These are phyloP conservation scores for Flexamia atlantica DNA, from an alignment of 2,888 invertebrate species.

Conservation along the genomic window DNA sequence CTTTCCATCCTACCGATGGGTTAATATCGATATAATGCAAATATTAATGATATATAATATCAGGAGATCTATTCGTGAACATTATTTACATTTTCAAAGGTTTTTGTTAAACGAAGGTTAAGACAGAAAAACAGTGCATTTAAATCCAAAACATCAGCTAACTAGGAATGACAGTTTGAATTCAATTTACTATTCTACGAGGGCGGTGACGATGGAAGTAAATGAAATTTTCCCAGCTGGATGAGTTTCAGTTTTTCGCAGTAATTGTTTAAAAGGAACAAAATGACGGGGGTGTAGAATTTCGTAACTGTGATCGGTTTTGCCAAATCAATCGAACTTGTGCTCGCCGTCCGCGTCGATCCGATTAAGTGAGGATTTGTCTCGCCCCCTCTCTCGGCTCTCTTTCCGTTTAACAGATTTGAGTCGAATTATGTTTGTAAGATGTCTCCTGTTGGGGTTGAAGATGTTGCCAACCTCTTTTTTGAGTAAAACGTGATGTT, in stretches of 20 bases:
- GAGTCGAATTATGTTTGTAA: no score
- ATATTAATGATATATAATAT: no score
- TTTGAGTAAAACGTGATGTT: no score
- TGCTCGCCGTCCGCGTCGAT: not conserved
- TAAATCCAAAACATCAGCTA: no score
- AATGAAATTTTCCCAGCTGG: not conserved
- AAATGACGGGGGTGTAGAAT: conserved; percentile 6
- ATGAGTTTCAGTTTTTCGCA: not conserved
- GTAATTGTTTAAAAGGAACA: conserved; percentile 41
- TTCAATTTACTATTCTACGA: not conserved
- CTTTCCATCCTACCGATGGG: no score
- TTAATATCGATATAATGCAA: no score
- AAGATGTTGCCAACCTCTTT: no score
- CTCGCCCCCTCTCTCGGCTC: not conserved
- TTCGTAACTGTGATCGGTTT: conserved; percentile 31
- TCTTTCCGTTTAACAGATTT: not conserved
- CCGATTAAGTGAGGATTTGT: not conserved
- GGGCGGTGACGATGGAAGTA: not conserved
- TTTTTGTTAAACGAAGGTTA: no score
- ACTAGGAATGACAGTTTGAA: not conserved
- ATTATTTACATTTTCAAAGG: no score
- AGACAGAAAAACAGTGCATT: no score
- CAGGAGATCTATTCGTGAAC: no score
- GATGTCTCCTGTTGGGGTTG: no score
- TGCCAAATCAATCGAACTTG: conserved; percentile 12